Conservation (phyloP, 92 coral and sea anemone species). For the Epizoanthus stellaris region DNA sequence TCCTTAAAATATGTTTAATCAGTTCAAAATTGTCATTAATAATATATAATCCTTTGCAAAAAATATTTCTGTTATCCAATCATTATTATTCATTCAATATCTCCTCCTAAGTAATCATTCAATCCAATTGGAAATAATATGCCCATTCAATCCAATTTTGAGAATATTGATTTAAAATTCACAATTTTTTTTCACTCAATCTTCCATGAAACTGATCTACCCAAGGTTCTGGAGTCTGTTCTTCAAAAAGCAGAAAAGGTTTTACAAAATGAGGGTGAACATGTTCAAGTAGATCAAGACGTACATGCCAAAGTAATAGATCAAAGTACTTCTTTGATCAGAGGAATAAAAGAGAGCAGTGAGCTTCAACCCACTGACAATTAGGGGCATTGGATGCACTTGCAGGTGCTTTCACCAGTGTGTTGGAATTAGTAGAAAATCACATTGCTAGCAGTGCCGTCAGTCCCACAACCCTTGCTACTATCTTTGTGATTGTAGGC, state of each 20-base stretch:
- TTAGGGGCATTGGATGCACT: constrained; percentile 48
- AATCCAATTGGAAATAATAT: no score
- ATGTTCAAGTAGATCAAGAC: constrained; percentile 5
- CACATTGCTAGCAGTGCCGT: constrained; percentile 39
- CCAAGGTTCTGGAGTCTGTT: constrained; percentile 50
- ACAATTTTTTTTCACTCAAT: no score
- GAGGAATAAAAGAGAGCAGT: constrained; percentile 52
- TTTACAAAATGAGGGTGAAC: constrained; percentile 24
- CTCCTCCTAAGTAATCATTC: no score
- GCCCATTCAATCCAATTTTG: no score
- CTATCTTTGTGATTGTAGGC: constrained; percentile 8
- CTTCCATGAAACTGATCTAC: constrained; percentile 20
- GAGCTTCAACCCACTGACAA: constrained; percentile 55
- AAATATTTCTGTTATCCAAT: no score
- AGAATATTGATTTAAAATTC: no score
- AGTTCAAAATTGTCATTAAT: no score
- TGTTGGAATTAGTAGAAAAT: constrained; percentile 51
- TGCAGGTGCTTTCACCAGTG: constrained; percentile 58
- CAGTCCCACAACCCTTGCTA: constrained; percentile 39
- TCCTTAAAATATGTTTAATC: no score
- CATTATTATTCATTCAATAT: no score
- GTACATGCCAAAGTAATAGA: constrained; percentile 43
- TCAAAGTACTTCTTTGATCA: constrained; percentile 41
- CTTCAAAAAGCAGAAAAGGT: constrained; percentile 48
- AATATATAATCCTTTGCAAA: no score